These are phyloP conservation scores for Drosophila eugracilis DNA, from an alignment of 1,140 invertebrate genomes.

Conservation along the genomic window DNA sequence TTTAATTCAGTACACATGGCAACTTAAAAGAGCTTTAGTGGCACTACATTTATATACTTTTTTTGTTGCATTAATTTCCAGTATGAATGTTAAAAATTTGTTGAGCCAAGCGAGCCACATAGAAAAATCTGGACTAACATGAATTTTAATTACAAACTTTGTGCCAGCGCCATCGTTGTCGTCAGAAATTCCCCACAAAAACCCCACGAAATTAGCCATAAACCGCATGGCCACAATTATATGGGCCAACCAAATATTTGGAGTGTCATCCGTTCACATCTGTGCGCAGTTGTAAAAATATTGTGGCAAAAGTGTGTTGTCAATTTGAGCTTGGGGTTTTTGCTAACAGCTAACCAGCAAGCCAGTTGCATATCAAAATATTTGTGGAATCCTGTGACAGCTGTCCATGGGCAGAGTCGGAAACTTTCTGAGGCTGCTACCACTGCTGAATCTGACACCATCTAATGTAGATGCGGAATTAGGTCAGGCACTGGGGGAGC, in stretches of 20 bases:
- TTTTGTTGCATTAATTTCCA: background rate
- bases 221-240: conserved; percentile 67
- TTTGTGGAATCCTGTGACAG: conserved; percentile 68
- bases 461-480: conserved; percentile 53
- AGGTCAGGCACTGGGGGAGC: conserved; percentile 48
- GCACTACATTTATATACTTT: background rate
- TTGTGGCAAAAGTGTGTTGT: conserved; percentile 73
- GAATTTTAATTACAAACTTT: conserved; percentile 39
- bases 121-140: conserved; percentile 31
- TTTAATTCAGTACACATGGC: conserved; percentile 10
- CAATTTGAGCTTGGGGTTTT: conserved; percentile 72
- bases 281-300: conserved; percentile 72
- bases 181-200: conserved; percentile 12
- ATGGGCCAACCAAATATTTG: conserved; percentile 73
- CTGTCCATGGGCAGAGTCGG: conserved; percentile 41
- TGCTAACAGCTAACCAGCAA: conserved; percentile 33
- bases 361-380: conserved; percentile 74
- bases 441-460: conserved; percentile 35
- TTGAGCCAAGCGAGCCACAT: background rate
- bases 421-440: conserved; percentile 43
- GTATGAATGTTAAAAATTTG: background rate
- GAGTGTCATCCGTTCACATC: conserved; percentile 43
- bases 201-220: conserved; percentile 63
- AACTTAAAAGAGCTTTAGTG: conserved; percentile 7
- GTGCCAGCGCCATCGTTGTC: conserved; percentile 1